A percentile compares a stretch with the other conserved stretches of the same genome.
phyloP scores from a whole-genome alignment of 2,797 vertebrate genomes.

The Dermochelys coriacea region DNA sequence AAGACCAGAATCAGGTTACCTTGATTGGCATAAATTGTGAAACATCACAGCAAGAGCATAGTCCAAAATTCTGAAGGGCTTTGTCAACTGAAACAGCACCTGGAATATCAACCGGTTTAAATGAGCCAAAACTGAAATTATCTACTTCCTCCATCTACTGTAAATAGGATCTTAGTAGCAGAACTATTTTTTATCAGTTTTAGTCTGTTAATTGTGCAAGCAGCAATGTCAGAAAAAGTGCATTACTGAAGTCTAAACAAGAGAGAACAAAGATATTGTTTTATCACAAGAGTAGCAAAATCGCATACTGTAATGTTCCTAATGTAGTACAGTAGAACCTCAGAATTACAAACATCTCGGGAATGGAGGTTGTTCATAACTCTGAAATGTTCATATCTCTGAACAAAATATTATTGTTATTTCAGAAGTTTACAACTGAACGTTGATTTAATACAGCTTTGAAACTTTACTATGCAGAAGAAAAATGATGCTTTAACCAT shows the following conservation, averaged over 20 bases:
- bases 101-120: background rate
- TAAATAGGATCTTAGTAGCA: background rate
- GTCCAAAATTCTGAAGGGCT: background rate
- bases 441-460: too few species aligned
- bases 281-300: background rate
- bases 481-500: too few species aligned
- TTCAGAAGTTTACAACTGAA: too few species aligned
- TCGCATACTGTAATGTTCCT: background rate
- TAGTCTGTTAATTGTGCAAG: background rate
- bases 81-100: background rate
- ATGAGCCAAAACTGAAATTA: background rate
- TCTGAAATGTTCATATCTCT: too few species aligned
- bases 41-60: background rate
- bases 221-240: background rate
- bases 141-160: background rate
- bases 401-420: too few species aligned
- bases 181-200: background rate
- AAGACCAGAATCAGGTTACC: background rate
- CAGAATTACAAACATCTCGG: too few species aligned
- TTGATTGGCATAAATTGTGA: background rate
- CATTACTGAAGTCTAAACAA: background rate
- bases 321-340: background rate
- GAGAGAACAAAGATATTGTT: background rate
- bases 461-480: too few species aligned
- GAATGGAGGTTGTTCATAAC: too few species aligned